A percentile compares a stretch with the other conserved stretches of the same genome.
phyloP scores from a whole-genome alignment of 2,113 vertebrate genomes.

The Psophia crepitans region DNA sequence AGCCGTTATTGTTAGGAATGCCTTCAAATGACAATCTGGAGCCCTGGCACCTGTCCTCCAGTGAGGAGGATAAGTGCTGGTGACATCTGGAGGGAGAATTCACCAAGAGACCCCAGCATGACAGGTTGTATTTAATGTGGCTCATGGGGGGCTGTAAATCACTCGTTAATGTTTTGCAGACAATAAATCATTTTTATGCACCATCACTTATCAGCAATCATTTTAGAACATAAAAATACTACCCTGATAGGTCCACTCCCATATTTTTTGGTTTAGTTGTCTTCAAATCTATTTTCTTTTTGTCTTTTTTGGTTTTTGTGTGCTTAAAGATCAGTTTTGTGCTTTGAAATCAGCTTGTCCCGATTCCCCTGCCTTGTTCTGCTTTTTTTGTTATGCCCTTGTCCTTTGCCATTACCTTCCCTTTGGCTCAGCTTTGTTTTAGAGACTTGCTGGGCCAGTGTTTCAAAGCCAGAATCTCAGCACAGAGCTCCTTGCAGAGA shows the following conservation, averaged over 20 bases:
- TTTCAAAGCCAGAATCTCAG: neutral
- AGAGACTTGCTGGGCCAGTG: neutral
- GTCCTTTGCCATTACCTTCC: neutral
- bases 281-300: neutral
- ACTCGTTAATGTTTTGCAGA: neutral
- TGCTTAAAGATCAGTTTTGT: neutral
- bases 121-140: slow-evolving; percentile 16
- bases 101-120: neutral
- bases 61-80: neutral
- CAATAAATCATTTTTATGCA: slow-evolving; percentile 34
- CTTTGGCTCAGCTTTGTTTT: neutral
- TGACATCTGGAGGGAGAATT: slow-evolving; percentile 55
- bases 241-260: neutral
- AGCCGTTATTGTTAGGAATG: neutral
- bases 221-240: neutral
- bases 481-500: neutral
- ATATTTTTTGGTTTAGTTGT: neutral
- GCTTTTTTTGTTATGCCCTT: neutral
- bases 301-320: neutral
- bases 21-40: slow-evolving; percentile 52
- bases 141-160: neutral
- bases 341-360: neutral
- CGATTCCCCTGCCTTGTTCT: neutral
- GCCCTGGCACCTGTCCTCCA: neutral
- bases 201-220: neutral